Base-by-base conservation (phyloP, 1,140 invertebrate genomes). In the Ostrea edulis region DNA sequence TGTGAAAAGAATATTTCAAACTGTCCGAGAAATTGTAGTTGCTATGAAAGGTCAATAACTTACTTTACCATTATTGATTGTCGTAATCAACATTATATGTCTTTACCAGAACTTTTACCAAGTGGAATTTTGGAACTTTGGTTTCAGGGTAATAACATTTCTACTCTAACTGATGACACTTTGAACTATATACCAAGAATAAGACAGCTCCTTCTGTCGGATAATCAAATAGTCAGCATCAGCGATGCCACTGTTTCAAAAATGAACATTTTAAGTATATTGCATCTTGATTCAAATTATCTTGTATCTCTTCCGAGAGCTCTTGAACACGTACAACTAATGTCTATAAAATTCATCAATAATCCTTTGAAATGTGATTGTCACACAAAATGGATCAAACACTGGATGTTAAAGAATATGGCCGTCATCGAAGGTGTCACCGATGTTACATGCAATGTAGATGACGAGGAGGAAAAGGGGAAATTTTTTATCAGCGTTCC, bases 361-460 rank as follows among this genome's bases (percentile, higher is more conserved):
- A 93, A 93, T 85, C 92, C 90, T 0, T 90, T 92, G 14, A 77
- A 85, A n/a, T 93, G 92, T 71, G 90, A 93, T 58, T 93, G 92
- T 62, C 65, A 89, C 53, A 91, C 91, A 7, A 25, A 88, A 17
- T 93, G 92, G 92, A 90, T 93, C 89, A 93, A 93, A 65, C 62
- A 53, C 2, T 93, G 91, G 91, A 71, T 93, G 11, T n/a, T 89
- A 20, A 83, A 62, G 17, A 71, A 89, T 9, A 53, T 85, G n/a
- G 25, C 82, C 9, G 12, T 53, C 7, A 82, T 91, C 0, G 35
- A 12, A 44, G 88, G 91, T 71, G 89, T 88, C 84, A 9, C 62
- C 0, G 68, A 87, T 14, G 84, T 92, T 20, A 86, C 89, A 9
- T 93, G 92, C 84, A 91, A 89, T 68, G 87, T 85, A 55, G 83